Conservation (phyloP, 2,888 invertebrate genomes). For the Ctenicera cuprea region DNA sequence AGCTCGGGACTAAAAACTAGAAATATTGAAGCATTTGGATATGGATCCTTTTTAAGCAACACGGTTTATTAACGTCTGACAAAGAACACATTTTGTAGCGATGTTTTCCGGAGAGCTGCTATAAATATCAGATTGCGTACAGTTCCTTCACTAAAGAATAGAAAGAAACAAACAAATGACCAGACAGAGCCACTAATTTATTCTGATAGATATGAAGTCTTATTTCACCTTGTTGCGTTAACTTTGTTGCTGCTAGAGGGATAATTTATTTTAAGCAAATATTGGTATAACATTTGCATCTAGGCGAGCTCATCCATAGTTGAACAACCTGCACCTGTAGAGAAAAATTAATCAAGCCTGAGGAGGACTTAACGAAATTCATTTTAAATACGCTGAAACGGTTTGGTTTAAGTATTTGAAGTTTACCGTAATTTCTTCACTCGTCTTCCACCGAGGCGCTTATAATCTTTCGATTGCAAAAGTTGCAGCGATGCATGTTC, state of each 20-base stretch:
- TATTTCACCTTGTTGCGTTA: neutral
- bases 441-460: no score
- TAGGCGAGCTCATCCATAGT: neutral
- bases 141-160: neutral
- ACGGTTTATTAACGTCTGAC: neutral
- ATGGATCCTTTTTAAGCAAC: conserved; percentile 1
- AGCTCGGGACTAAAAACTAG: no score
- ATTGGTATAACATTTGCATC: conserved; percentile 8
- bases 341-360: neutral
- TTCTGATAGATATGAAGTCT: neutral
- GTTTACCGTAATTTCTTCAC: no score
- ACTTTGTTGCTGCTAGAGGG: neutral
- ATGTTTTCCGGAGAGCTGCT: neutral
- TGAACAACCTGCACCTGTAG: conserved; percentile 3
- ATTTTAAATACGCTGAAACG: neutral
- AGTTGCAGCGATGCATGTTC: conserved; percentile 19
- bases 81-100: neutral
- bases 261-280: conserved; percentile 6
- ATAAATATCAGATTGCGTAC: neutral
- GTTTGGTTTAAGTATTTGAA: no score
- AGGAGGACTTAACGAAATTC: neutral
- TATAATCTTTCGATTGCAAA: neutral
- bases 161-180: neutral
- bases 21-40: neutral
- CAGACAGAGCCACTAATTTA: neutral